These are phyloP conservation scores for Columba guinea DNA, from an alignment of 2,797 vertebrate genomes.

Conservation along the genomic window DNA sequence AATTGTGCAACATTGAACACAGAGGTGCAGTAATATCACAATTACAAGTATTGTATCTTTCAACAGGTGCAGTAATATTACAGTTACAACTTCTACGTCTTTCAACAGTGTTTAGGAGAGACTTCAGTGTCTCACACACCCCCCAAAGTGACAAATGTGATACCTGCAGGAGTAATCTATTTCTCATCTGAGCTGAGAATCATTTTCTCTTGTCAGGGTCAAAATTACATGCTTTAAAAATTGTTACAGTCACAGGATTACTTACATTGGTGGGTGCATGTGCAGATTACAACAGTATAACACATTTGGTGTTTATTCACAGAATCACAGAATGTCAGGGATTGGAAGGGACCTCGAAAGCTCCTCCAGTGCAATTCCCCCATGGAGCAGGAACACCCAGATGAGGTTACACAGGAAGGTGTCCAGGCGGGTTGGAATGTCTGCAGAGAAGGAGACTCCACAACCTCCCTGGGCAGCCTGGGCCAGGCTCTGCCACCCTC, in stretches of 20 bases:
- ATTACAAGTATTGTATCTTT: neutral
- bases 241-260: too few species aligned
- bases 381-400: too few species aligned
- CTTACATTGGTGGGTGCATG: neutral
- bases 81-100: neutral
- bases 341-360: too few species aligned
- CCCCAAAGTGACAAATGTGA: neutral
- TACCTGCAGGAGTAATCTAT: accelerated
- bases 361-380: too few species aligned
- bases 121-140: neutral
- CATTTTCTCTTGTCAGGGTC: neutral
- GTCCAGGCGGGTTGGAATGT: too few species aligned
- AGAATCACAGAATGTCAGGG: too few species aligned
- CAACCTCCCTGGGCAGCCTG: too few species aligned
- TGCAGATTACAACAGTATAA: neutral
- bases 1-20: neutral
- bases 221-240: neutral
- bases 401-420: too few species aligned
- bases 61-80: neutral
- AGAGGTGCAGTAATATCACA: neutral
- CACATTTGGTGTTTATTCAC: neutral
- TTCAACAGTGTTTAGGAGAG: neutral
- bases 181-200: neutral
- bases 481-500: too few species aligned
- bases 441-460: too few species aligned